A percentile compares a stretch with the other conserved stretches of the same genome.
Conservation (phyloP, 2,797 vertebrate species). For the Sparidentex hasta region DNA sequence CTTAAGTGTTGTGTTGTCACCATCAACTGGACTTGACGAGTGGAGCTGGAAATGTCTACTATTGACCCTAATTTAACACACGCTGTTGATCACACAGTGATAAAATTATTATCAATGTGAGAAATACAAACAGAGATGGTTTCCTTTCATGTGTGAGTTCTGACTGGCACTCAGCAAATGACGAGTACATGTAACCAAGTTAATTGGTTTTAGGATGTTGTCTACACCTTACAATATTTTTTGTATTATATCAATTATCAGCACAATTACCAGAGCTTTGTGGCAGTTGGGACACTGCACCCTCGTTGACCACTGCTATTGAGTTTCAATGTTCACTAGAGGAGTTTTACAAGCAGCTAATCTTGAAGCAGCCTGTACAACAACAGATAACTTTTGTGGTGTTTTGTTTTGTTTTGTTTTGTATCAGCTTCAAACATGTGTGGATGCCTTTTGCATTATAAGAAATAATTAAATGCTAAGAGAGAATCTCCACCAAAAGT, state of each 20-base stretch:
- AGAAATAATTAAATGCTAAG: constrained; percentile 3
- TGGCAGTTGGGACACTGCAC: not conserved
- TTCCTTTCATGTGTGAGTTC: not conserved
- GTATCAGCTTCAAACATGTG: not conserved
- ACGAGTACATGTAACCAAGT: not conserved
- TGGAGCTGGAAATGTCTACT: not conserved
- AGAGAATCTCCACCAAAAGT: not conserved
- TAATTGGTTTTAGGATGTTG: not conserved
- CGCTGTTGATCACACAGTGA: no score
- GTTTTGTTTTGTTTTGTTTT: not conserved
- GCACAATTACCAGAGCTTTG: not conserved
- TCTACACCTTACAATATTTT: not conserved
- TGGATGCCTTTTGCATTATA: not conserved
- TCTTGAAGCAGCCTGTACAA: not conserved
- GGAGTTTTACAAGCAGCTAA: not conserved
- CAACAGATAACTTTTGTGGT: not conserved
- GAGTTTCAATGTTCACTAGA: not conserved
- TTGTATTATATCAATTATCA: not conserved
- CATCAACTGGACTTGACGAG: not conserved
- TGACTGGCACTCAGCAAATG: not conserved
- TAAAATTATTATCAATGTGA: not conserved
- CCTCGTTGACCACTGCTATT: not conserved
- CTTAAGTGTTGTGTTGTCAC: not conserved
- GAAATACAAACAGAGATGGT: not conserved
- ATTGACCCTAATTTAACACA: not conserved